Evolutionary conservation across 2,888 invertebrate species (phyloP), one percentile per base, ranked within the genome.

Genomic region (Cryptosula pallasiana): DNA sequence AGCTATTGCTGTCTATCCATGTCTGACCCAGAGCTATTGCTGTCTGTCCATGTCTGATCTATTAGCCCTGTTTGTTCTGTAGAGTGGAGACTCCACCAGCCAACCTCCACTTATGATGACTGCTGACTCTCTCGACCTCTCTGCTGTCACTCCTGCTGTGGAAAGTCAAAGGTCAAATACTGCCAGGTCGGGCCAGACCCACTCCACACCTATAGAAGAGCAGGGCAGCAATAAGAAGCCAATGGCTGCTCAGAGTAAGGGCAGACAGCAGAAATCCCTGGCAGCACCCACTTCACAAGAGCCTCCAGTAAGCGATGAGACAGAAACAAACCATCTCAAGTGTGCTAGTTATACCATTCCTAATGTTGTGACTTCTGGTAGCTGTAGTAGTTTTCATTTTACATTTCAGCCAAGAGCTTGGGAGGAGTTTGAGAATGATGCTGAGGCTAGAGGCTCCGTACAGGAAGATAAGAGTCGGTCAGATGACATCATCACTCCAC

Each of bases 71-170:
- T 20, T 45, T 5, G 45, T 45, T 27, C 3, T 63, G 27, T 32
- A 63, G 63, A 63, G 63, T 63, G 63, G 20, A 32, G 63, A 63
- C 5, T 63, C 63, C 20, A n/a, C 29, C 63, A 63, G 32, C 32
- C 63, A 34, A 27, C 63, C 63, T 32, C 32, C 63, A 29, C 63
- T 63, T 13, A 32, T 63, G 32, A 63, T 63, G 63, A 63, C 63
- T 34, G 63, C 63, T 63, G 63, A 63, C 63, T 63, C 63, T 34
- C 63, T 63, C 3, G 63, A 63, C 34, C 32, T 63, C 9, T 63
- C 63, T 13, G 63, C 63, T 63, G 63, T 63, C 63, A 63, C 63
- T 25, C 63, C 63, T 13, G 63, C 63, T 29, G 63, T 9, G 32
- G 29, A 63, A 27, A 34, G 25, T 63, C 20, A 63, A n/a, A 57